Percentiles rank a stretch among this genome's conserved stretches.
phyloP scores from a whole-genome alignment of 2,797 vertebrate genomes.

The Pampus argenteus region DNA sequence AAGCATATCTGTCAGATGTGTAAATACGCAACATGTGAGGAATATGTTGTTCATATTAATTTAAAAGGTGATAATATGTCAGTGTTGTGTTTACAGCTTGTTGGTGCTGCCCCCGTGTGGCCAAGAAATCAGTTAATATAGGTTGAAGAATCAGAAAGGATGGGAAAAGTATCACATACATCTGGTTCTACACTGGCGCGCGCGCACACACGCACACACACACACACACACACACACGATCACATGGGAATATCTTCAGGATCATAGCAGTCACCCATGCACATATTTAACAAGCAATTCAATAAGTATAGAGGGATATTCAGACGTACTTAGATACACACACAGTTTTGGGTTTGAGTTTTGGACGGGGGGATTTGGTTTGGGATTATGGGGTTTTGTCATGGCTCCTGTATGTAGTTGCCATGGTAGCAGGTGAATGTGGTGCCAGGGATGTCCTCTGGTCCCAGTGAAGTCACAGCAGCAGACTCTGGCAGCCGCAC shows the following conservation, averaged over 20 bases:
- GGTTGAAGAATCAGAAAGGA: neutral
- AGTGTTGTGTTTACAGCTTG: neutral
- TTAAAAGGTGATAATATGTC: neutral
- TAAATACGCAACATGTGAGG: too few relatives aligned
- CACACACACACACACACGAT: neutral
- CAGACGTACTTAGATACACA: neutral
- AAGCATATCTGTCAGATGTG: too few relatives aligned
- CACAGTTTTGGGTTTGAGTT: constrained; percentile 22
- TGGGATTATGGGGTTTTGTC: constrained; percentile 33
- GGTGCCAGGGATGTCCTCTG: constrained; percentile 69
- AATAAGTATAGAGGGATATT: neutral
- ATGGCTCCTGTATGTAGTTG: constrained; percentile 67
- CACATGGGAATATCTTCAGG: neutral
- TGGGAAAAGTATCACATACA: neutral
- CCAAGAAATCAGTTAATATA: neutral
- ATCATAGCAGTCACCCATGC: neutral
- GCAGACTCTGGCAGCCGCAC: constrained; percentile 61
- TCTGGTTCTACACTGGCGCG: neutral
- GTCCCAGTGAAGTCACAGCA: constrained; percentile 74
- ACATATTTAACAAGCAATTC: neutral
- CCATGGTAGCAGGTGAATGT: constrained; percentile 71
- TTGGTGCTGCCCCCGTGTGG: constrained; percentile 1
- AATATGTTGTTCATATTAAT: too few relatives aligned
- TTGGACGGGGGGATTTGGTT: neutral
- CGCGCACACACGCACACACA: neutral